phyloP scores from a whole-genome alignment of 2,113 vertebrate genomes.

The Ammospiza caudacuta region DNA sequence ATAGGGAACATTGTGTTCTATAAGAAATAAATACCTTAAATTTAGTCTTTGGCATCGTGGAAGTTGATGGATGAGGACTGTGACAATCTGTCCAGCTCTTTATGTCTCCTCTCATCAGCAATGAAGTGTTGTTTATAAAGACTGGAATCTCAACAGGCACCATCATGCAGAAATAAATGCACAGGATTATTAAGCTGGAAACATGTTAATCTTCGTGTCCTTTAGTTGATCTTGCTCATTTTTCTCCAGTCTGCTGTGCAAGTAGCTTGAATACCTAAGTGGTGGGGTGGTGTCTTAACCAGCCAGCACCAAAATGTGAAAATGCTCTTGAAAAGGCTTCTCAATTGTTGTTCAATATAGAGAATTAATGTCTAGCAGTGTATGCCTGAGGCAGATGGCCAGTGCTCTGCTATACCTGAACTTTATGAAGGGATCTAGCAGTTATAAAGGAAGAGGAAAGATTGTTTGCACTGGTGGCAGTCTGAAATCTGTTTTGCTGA shows the following conservation, averaged over 20 bases:
- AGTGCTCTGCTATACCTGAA: background rate
- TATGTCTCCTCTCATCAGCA: background rate
- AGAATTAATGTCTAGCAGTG: background rate
- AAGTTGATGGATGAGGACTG: background rate
- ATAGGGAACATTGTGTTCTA: background rate
- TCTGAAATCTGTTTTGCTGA: background rate
- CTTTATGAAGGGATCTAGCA: background rate
- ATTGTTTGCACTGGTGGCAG: background rate
- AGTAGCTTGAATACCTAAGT: background rate
- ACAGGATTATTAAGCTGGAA: background rate
- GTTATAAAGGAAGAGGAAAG: background rate
- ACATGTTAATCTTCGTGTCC: background rate
- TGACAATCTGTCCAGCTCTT: background rate
- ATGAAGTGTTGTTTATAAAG: background rate
- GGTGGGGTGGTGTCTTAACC: background rate
- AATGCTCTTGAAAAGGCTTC: background rate
- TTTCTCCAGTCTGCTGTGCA: background rate
- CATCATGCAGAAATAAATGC: background rate
- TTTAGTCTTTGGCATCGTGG: background rate
- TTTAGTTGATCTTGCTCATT: background rate
- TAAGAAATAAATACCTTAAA: background rate
- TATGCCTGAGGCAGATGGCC: background rate
- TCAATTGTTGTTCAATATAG: background rate
- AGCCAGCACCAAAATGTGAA: background rate
- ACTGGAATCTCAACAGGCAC: background rate